Base-by-base conservation (phyloP, 2,888 invertebrate species). In the Piscicola geometra region DNA sequence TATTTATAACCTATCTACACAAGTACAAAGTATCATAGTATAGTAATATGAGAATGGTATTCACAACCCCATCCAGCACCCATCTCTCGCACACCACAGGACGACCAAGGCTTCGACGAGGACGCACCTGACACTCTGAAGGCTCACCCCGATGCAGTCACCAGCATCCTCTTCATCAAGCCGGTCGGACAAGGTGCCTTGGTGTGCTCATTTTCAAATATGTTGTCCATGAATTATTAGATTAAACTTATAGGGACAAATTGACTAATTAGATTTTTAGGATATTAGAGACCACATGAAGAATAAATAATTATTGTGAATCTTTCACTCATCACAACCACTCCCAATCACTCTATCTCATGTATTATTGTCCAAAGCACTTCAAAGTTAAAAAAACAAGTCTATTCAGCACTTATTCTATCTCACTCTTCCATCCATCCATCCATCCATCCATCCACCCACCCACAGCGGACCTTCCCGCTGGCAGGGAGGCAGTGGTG, bases 401-500 rank as follows among this genome's bases (percentile, higher is more conserved):
- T n/a, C n/a, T n/a, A n/a, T n/a, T n/a, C n/a, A n/a, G n/a, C n/a
- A n/a, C n/a, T n/a, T n/a, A n/a, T n/a, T n/a, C n/a, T n/a, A n/a
- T n/a, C n/a, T n/a, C n/a, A n/a, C n/a, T n/a, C 12, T n/a, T 50
- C n/a, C 25, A 21, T 32, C 18, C 18, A 32, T 21, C 25, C 21
- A 21, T 21, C 9, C 30, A 68, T 60, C 35, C 30, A 50, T 67
- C 68, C 50, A 71, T 77, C 67, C 25, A 78, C 79, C 28, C 9
- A 47, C 9, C 50, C 9, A 47, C 50, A 47, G 50, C 79, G 93
- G 95, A 95, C 86, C 87, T 96, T 60, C 92, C 93, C 83, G 96
- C 93, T 81, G 97, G 98, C 64, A 90, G 90, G 82, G 90, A 93
- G 69, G 95, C 96, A 0, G 94, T 96, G 85, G 93, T 97, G 86